Evolutionary conservation across 2,113 vertebrate species (phyloP).

Genomic region (Zapornia atra): DNA sequence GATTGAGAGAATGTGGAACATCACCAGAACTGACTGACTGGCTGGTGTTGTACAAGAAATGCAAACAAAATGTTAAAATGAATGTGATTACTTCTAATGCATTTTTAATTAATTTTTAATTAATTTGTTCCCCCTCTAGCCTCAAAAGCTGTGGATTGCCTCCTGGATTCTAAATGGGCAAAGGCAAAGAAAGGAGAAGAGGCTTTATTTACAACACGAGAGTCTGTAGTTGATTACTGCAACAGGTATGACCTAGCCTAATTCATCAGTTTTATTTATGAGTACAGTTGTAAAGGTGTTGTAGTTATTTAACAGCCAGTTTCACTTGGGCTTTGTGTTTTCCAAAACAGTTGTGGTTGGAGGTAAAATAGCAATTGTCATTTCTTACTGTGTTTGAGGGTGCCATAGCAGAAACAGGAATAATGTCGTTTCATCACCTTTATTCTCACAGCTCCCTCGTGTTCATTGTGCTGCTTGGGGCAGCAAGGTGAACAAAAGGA

Average conservation of each 20-base stretch:
- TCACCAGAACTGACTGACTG: not conserved
- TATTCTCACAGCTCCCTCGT: not conserved
- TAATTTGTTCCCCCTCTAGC: conserved; percentile 71
- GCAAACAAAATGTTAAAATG: not conserved
- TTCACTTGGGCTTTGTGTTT: rapidly evolving
- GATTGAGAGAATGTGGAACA: not conserved
- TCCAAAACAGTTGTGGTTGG: not conserved
- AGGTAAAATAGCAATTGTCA: not conserved
- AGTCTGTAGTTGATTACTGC: conserved; percentile 95
- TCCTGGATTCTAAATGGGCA: conserved; percentile 98
- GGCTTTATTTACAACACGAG: conserved; percentile 92
- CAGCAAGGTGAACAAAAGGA: not conserved
- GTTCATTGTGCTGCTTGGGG: not conserved
- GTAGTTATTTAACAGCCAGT: not conserved
- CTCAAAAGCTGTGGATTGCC: conserved; percentile 96
- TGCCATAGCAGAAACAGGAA: not conserved
- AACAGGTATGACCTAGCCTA: conserved; percentile 84
- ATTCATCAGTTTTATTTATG: not conserved
- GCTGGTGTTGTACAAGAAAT: not conserved
- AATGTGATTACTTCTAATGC: not conserved
- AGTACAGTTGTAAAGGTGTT: not conserved
- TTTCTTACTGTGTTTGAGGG: not conserved
- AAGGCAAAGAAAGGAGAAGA: conserved; percentile 97
- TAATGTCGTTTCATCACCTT: not conserved
- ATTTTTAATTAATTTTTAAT: not conserved